Base-by-base conservation (phyloP, 2,888 invertebrate species). In the Portevinia maculata region DNA sequence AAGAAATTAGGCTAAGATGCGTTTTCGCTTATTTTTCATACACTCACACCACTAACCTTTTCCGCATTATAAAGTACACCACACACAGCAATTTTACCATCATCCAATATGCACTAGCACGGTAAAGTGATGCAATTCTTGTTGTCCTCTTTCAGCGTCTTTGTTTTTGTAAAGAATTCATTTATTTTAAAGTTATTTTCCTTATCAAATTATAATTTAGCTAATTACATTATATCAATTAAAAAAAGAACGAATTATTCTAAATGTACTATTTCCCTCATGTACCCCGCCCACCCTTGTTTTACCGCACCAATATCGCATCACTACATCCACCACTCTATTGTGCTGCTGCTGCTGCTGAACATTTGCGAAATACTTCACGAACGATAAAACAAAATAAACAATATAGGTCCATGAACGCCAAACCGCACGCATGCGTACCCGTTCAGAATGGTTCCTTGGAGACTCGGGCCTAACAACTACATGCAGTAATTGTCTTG, bases 361-460 rank as follows among this genome's bases (percentile, higher is more conserved):
- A 39, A 39, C 15, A 13, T 13, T 21, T 46, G 52, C 55, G 62
- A 57, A 64, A 62, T 39, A 62, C 39, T 57, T 19, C n/a, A 64
- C n/a, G 19, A 60, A 53, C 34, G 8, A 30, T 6, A 19, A 55
- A 62, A 1, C 0, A 19, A 17, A 44, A 19, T 5, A 0, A 21
- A 44, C 9, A 62, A 86, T 24, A 24, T 24, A 97, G 96, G 98
- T 98, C 87, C 97, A 98, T 92, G 97, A 98, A 92, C 94, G 98
- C 89, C 99, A 99, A 93, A 96, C 98, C 85, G 97, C 97, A 90
- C 94, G 99, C 87, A 98, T 99, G 97, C 94, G 97, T 90, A 98
- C 98, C 86, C 94, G 99, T 87, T 98, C 98, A 79, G 98, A 99
- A 92, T 99, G 99, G 99, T 99, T 98, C 92, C 94, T 97, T 91